Percentiles rank a stretch among this genome's conserved stretches.
These are phyloP conservation scores for Coregonus sp. DNA, from an alignment of 2,797 vertebrate genomes.

Conservation along the genomic window DNA sequence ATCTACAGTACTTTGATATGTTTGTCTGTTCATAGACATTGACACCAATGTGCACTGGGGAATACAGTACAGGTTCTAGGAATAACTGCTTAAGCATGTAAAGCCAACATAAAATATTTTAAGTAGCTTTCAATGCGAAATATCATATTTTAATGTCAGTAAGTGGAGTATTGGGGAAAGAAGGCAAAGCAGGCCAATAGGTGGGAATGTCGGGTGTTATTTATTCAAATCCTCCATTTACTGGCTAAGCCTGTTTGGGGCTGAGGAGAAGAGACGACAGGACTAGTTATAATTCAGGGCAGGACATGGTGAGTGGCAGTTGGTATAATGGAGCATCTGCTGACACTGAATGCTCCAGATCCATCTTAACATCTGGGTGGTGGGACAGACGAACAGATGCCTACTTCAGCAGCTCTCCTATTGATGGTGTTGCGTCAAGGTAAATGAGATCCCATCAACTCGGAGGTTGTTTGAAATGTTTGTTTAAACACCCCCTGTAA, in stretches of 20 bases:
- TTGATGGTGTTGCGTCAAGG: constrained; percentile 43
- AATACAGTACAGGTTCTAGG: constrained; percentile 31
- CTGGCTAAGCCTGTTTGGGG: constrained; percentile 78
- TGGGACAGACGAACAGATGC: constrained; percentile 32
- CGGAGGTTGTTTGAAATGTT: constrained; percentile 25
- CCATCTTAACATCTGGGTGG: constrained; percentile 61
- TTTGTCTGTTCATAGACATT: constrained; percentile 14
- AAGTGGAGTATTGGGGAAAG: constrained; percentile 54
- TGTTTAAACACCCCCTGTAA: constrained; percentile 31
- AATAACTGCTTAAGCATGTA: constrained; percentile 34
- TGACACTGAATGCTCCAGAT: constrained; percentile 66
- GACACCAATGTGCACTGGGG: constrained; percentile 4
- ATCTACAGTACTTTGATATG: neutral
- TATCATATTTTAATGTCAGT: constrained; percentile 61
- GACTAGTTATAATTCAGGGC: constrained; percentile 67
- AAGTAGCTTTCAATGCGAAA: constrained; percentile 47
- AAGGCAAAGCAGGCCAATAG: constrained; percentile 56
- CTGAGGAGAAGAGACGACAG: constrained; percentile 60
- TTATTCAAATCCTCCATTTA: constrained; percentile 80
- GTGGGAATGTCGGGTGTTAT: constrained; percentile 66
- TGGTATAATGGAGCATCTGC: constrained; percentile 73
- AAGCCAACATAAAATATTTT: constrained; percentile 55
- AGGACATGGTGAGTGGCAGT: constrained; percentile 63
- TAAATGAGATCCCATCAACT: constrained; percentile 30
- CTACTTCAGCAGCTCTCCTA: constrained; percentile 45